phyloP scores from a whole-genome alignment of 2,888 invertebrate genomes.

The Lamellibrachia satsuma region DNA sequence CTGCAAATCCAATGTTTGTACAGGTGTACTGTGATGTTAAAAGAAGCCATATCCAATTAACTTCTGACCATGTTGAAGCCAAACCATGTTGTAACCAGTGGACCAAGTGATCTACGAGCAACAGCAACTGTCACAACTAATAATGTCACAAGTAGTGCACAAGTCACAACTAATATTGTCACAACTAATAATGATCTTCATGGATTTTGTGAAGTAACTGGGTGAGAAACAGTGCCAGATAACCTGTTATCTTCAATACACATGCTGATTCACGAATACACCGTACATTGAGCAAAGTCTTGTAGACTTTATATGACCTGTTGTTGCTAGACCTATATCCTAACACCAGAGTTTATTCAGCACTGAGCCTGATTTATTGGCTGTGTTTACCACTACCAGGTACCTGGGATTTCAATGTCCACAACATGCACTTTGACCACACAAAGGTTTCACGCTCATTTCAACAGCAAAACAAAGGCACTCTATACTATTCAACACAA shows the following conservation, averaged over 20 bases:
- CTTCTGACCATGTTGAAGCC: no score
- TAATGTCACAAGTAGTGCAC: no score
- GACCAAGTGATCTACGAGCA: no score
- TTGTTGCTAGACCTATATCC: neutral
- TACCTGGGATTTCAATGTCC: neutral
- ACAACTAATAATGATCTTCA: no score
- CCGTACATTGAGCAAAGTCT: neutral
- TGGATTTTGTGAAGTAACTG: no score
- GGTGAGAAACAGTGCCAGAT: no score
- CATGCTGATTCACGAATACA: neutral
- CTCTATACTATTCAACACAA: neutral
- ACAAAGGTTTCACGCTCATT: neutral
- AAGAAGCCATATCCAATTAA: no score
- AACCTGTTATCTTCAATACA: neutral
- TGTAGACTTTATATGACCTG: neutral
- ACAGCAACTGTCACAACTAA: no score
- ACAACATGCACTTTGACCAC: neutral
- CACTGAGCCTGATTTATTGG: neutral
- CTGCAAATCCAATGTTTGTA: no score
- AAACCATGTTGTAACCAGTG: no score
- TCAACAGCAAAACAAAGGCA: neutral
- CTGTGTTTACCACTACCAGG: neutral
- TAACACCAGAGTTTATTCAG: neutral
- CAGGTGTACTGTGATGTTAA: no score
- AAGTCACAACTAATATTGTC: no score